Conservation (phyloP, 1,140 invertebrate species). For the Leucophenga varia region DNA sequence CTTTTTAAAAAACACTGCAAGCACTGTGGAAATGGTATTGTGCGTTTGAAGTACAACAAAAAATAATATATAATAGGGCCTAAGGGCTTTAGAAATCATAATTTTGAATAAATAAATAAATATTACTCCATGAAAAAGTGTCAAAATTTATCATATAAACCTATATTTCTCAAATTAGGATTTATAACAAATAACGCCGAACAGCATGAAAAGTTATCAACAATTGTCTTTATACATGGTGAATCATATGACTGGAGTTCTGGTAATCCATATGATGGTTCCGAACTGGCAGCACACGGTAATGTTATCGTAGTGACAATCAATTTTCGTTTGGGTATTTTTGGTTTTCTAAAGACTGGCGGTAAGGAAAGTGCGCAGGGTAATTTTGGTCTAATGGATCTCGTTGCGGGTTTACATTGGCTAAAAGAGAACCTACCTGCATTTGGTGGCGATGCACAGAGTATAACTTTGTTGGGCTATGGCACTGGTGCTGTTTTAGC, state of each 20-base stretch:
- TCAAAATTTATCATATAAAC: too few species aligned
- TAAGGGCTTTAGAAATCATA: too few species aligned
- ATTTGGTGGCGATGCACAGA: slow-evolving; percentile 86
- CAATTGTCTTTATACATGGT: slow-evolving; percentile 89
- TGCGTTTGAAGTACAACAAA: too few species aligned
- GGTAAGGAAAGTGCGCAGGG: slow-evolving; percentile 82
- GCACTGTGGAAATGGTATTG: slow-evolving; percentile 85
- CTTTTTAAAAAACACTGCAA: slow-evolving; percentile 71
- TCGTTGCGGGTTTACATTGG: slow-evolving; percentile 92
- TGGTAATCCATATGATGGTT: slow-evolving; percentile 93
- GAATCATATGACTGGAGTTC: slow-evolving; percentile 94
- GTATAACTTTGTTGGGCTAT: slow-evolving; percentile 89
- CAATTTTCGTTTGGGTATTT: slow-evolving; percentile 94
- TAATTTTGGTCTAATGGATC: slow-evolving; percentile 93
- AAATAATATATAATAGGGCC: too few species aligned
- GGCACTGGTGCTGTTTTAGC: slow-evolving; percentile 90
- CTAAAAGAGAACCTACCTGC: slow-evolving; percentile 85
- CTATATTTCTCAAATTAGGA: too few species aligned
- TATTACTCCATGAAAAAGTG: background rate
- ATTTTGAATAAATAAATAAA: too few species aligned
- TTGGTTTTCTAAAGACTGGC: slow-evolving; percentile 93
- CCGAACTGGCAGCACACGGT: slow-evolving; percentile 84
- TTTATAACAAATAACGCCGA: slow-evolving; percentile 16
- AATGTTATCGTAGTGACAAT: slow-evolving; percentile 94
- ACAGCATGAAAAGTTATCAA: slow-evolving; percentile 60